Percentiles rank a stretch among this genome's conserved stretches.
Conservation (phyloP, 2,113 vertebrate species). For the Gallinago jamesoni region DNA sequence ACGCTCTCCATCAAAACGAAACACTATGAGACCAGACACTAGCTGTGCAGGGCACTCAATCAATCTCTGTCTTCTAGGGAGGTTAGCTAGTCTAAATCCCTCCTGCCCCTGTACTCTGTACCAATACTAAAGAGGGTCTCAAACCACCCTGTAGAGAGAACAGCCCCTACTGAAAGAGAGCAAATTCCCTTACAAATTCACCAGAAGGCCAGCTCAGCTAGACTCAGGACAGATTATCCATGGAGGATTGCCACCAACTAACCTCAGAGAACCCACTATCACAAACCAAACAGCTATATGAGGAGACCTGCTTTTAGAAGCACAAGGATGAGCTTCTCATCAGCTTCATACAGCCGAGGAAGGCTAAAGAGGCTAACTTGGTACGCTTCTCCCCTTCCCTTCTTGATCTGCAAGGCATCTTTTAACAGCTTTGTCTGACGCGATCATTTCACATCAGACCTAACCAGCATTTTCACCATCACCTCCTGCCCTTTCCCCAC, state of each 20-base stretch:
- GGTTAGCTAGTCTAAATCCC: neutral
- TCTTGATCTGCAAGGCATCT: neutral
- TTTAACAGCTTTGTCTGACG: neutral
- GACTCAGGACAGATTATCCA: neutral
- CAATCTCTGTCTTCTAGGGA: neutral
- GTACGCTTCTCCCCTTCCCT: neutral
- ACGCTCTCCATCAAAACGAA: neutral
- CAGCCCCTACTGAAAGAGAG: neutral
- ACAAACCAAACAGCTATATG: neutral
- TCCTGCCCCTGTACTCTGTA: neutral
- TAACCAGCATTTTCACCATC: neutral
- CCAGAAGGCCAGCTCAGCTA: neutral
- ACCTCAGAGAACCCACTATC: neutral
- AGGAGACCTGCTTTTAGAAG: neutral
- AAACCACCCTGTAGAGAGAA: neutral
- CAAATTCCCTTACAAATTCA: neutral
- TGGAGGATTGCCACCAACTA: neutral
- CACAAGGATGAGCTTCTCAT: neutral
- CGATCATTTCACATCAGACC: neutral
- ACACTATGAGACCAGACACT: neutral
- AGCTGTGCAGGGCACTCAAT: neutral
- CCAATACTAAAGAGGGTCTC: neutral
- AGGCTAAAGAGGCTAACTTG: neutral
- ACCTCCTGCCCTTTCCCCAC: neutral
- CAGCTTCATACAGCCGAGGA: neutral